Percentiles rank a stretch among this genome's conserved stretches.
Evolutionary conservation across 2,888 invertebrate genomes (phyloP).

Genomic region (Xanthorhoe spadicearia): DNA sequence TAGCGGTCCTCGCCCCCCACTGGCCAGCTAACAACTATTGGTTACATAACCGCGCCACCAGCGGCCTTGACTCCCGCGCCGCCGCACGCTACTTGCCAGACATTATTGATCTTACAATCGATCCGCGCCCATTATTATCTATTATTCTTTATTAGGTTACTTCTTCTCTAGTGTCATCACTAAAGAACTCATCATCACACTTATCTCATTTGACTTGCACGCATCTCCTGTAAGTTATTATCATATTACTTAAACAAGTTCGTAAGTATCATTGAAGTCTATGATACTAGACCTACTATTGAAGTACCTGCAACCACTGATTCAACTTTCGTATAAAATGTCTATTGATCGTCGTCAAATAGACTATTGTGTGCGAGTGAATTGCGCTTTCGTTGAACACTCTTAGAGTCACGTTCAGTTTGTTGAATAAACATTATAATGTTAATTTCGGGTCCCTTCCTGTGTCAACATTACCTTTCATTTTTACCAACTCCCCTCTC

Average conservation of each 20-base stretch:
- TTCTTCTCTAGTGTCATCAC: conserved; percentile 10
- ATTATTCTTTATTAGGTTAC: conserved; percentile 24
- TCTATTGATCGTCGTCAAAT: conserved; percentile 11
- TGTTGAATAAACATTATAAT: conserved; percentile 45
- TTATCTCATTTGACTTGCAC: not conserved
- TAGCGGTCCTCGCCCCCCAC: conserved; percentile 73
- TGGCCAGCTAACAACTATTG: conserved; percentile 47
- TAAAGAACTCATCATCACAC: no score
- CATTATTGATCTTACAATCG: conserved; percentile 47
- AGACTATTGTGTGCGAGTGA: conserved; percentile 42
- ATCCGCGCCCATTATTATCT: conserved; percentile 25
- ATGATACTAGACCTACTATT: not conserved
- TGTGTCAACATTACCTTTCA: conserved; percentile 24
- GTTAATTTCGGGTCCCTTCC: conserved; percentile 47
- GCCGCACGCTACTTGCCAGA: conserved; percentile 67
- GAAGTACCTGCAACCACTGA: not conserved
- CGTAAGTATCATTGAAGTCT: not conserved
- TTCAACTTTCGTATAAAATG: not conserved
- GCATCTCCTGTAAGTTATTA: not conserved
- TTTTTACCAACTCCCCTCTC: not conserved
- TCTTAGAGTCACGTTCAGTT: conserved; percentile 41
- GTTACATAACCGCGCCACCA: conserved; percentile 76
- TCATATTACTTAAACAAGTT: not conserved
- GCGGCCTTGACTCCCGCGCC: conserved; percentile 85
- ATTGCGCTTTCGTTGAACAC: conserved; percentile 52